A percentile compares a stretch with the other conserved stretches of the same genome.
These are phyloP conservation scores for Chaetodon trifasciatus DNA, from an alignment of 2,797 vertebrate genomes.

Conservation along the genomic window DNA sequence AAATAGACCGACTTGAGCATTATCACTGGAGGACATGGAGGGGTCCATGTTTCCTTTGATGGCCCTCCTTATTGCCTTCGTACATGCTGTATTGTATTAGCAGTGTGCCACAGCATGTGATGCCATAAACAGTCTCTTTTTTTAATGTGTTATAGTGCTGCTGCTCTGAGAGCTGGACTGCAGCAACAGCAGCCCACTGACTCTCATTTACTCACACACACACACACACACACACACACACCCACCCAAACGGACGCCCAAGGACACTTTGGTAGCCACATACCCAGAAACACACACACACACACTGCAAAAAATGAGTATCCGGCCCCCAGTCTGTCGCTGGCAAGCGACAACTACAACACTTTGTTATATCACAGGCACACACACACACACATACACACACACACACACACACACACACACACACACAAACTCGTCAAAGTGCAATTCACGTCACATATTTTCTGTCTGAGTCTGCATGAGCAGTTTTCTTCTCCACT, in stretches of 20 bases:
- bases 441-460: constrained; percentile 66
- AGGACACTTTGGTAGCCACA: constrained; percentile 53
- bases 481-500: constrained; percentile 59
- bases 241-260: constrained; percentile 38
- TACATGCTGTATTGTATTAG: constrained; percentile 29
- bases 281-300: constrained; percentile 39
- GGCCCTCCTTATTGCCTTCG: constrained; percentile 41
- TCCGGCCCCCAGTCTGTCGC: constrained; percentile 66
- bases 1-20: constrained; percentile 32
- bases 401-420: constrained; percentile 42
- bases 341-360: constrained; percentile 43
- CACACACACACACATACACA: constrained; percentile 19
- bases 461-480: constrained; percentile 62
- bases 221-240: constrained; percentile 27
- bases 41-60: constrained; percentile 45
- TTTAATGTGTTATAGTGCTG: constrained; percentile 51
- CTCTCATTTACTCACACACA: constrained; percentile 41
- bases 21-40: constrained; percentile 38
- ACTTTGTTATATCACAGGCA: constrained; percentile 71
- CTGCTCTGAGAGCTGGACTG: constrained; percentile 39
- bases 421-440: constrained; percentile 31
- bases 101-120: constrained; percentile 32
- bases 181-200: constrained; percentile 42
- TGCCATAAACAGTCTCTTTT: constrained; percentile 44
- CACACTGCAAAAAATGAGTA: constrained; percentile 48